Evolutionary conservation across 2,888 invertebrate genomes (phyloP), one percentile per base, ranked within the genome.

Genomic region (Chrysina gloriosa): DNA sequence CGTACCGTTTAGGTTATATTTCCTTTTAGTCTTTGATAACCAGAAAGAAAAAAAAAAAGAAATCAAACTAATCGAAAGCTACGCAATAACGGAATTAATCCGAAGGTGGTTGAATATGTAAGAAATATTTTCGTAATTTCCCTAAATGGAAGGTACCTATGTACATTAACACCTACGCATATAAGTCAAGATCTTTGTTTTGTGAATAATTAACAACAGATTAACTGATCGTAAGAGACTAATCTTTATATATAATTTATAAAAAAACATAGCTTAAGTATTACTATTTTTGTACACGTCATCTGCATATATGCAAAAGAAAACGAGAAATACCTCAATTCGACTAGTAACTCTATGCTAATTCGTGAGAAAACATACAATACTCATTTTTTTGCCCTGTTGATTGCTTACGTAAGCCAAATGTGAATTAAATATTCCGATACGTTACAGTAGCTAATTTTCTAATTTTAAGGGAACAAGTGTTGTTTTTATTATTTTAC

Each of bases 191-290:
- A n/a, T n/a, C n/a, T n/a, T n/a, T n/a, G n/a, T n/a, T n/a, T n/a
- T n/a, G 56, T 39, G 25, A 21, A 56, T 36, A 56, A 52, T 52
- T 48, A 45, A 9, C 7, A 54, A 56, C 65, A 65, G 65, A 65
- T 65, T 65, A 42, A 52, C 52, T 54, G 11, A 65, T 11, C 11
- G 39, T 52, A 65, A 65, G 56, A 65, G 54, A 65, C 65, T 65
- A 65, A 52, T 65, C 65, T 29, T 65, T 65, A 52, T 56, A 52
- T 56, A 54, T 25, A 45, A 56, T 19, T 5, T 36, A 9, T 11
- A 36, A 4, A 11, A 36, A 36, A 36, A 47, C 2, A 50, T 36
- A 36, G 56, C 39, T 56, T 56, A 56, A 56, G 56, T 56, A 23
- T 56, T 56, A 56, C 56, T 56, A 56, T 56, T 56, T 56, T 56